Evolutionary conservation across 2,888 invertebrate species (phyloP).

Genomic region (Dryadula phaetusa): DNA sequence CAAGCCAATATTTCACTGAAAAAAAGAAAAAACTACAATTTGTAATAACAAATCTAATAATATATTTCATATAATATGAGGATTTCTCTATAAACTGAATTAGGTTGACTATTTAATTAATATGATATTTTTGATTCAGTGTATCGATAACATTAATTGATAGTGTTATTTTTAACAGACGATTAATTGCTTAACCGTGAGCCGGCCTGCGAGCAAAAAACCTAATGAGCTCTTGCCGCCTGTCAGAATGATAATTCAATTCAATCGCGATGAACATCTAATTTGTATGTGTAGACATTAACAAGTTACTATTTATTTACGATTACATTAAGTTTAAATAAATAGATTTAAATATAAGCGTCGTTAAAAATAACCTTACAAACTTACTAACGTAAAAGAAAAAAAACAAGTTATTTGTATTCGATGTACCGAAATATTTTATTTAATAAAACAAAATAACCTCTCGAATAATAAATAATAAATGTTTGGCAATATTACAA

Average conservation of each 20-base stretch:
- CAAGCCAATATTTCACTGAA: not conserved
- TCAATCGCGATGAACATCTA: conserved; percentile 53
- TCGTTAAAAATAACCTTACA: not conserved
- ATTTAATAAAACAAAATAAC: too few relatives aligned
- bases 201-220: conserved; percentile 58
- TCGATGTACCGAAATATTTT: too few relatives aligned
- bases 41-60: not conserved
- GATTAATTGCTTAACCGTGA: conserved; percentile 60
- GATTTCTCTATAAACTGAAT: not conserved
- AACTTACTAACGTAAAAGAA: too few relatives aligned
- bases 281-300: conserved; percentile 18
- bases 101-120: not conserved
- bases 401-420: too few relatives aligned
- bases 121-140: conserved; percentile 63
- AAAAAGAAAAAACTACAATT: not conserved
- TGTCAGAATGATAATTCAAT: conserved; percentile 65
- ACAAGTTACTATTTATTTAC: not conserved
- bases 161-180: conserved; percentile 62
- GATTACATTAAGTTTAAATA: not conserved
- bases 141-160: conserved; percentile 69
- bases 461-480: too few relatives aligned
- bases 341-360: not conserved
- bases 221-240: conserved; percentile 55
- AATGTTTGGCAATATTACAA: too few relatives aligned
- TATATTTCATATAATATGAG: not conserved